These are phyloP conservation scores for Anticlea derivata DNA, from an alignment of 2,888 invertebrate genomes.

Conservation along the genomic window DNA sequence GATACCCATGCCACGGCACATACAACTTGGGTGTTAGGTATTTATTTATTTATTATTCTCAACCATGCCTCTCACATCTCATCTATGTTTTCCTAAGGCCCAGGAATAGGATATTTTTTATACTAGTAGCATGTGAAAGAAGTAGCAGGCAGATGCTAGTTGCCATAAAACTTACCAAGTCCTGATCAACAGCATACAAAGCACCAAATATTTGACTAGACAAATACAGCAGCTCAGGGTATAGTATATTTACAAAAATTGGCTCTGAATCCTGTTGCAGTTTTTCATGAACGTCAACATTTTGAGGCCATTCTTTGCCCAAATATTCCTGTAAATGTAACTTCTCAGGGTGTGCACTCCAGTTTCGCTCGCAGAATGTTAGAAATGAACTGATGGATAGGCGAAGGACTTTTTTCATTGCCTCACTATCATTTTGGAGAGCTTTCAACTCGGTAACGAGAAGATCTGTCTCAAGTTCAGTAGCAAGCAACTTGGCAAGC, in stretches of 20 bases:
- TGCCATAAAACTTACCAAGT: slow-evolving; percentile 59
- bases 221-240: slow-evolving; percentile 79
- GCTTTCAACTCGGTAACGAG: slow-evolving; percentile 51
- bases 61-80: too few relatives aligned
- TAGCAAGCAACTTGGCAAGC: slow-evolving; percentile 56
- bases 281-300: slow-evolving; percentile 61
- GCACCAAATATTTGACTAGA: slow-evolving; percentile 66
- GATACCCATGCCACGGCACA: too few relatives aligned
- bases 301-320: slow-evolving; percentile 66
- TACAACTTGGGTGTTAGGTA: too few relatives aligned
- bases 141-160: too few relatives aligned
- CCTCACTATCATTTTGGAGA: slow-evolving; percentile 40
- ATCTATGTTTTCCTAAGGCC: too few relatives aligned
- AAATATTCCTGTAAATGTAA: slow-evolving; percentile 68
- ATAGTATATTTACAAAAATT: slow-evolving; percentile 85
- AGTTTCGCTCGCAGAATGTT: slow-evolving; percentile 91
- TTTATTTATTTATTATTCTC: too few relatives aligned
- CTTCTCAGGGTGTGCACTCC: slow-evolving; percentile 87
- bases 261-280: slow-evolving; percentile 87
- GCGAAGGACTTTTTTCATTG: slow-evolving; percentile 70
- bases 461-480: slow-evolving; percentile 51
- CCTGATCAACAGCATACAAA: slow-evolving; percentile 57
- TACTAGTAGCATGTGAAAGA: too few relatives aligned
- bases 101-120: too few relatives aligned
- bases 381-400: slow-evolving; percentile 87